A percentile compares a stretch with the other conserved stretches of the same genome.
These are phyloP conservation scores for Anthopleura sola DNA, from an alignment of 64 coral and sea anemone species.

Conservation along the genomic window DNA sequence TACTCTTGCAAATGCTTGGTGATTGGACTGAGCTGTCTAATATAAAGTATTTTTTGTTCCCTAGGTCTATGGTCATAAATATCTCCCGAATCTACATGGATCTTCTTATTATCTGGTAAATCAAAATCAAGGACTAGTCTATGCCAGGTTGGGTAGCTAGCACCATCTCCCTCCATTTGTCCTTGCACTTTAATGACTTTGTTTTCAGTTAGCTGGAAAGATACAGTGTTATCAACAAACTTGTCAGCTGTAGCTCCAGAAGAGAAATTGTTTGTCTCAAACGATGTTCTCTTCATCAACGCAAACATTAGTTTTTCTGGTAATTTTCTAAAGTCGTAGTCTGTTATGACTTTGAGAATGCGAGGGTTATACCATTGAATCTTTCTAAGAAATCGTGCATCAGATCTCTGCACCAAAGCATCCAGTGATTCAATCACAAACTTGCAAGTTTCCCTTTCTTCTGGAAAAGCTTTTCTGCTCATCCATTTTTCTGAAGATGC, in stretches of 20 bases:
- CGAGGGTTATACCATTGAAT: slow-evolving; percentile 4
- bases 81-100: slow-evolving; percentile 7
- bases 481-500: background rate
- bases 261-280: slow-evolving; percentile 31
- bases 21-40: slow-evolving; percentile 39
- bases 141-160: slow-evolving; percentile 48
- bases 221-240: slow-evolving; percentile 37
- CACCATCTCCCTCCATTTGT: slow-evolving; percentile 52
- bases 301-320: slow-evolving; percentile 49
- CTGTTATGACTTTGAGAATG: background rate
- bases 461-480: too few species aligned
- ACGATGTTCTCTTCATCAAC: slow-evolving; percentile 32
- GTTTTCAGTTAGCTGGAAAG: slow-evolving; percentile 4
- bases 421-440: slow-evolving; percentile 23
- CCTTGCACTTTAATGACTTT: slow-evolving; percentile 30
- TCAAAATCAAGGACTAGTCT: slow-evolving; percentile 32
- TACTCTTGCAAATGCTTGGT: slow-evolving; percentile 42
- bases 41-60: background rate
- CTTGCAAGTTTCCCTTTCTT: background rate
- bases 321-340: slow-evolving; percentile 27
- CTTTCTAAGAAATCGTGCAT: slow-evolving; percentile 11
- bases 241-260: slow-evolving; percentile 68
- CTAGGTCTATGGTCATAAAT: too few species aligned
- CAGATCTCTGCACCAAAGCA: slow-evolving; percentile 29
- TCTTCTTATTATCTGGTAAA: slow-evolving; percentile 29